Conservation (phyloP, 2,888 invertebrate species). For the Lasioglossum lativentre region DNA sequence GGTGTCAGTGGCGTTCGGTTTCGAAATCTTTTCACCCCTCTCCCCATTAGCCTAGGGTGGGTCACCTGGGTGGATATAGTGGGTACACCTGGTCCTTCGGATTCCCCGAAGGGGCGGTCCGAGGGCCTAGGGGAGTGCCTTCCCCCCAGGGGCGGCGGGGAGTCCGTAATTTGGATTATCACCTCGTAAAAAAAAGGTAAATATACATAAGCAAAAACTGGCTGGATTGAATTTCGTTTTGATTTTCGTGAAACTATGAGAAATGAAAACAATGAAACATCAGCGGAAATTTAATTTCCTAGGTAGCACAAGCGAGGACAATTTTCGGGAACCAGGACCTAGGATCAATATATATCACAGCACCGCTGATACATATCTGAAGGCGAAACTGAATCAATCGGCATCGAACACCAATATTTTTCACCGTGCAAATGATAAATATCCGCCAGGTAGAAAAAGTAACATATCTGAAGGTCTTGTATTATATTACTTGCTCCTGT, state of each 20-base stretch:
- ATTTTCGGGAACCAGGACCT: slow-evolving; percentile 61
- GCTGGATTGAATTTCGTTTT: neutral
- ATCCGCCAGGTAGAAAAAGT: slow-evolving; percentile 56
- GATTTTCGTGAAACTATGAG: neutral
- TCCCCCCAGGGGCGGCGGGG: no score
- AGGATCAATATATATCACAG: slow-evolving; percentile 64
- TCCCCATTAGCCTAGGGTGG: no score
- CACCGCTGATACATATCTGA: slow-evolving; percentile 56
- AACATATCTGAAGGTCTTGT: neutral
- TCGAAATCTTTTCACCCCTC: no score
- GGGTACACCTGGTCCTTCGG: no score
- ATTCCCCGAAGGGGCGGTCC: no score
- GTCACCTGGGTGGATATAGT: no score
- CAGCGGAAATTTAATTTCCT: slow-evolving; percentile 22
- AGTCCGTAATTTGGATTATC: no score
- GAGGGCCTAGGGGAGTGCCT: no score
- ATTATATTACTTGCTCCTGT: neutral
- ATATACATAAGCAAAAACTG: neutral
- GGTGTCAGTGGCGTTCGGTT: no score
- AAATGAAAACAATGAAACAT: neutral
- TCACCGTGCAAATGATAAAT: slow-evolving; percentile 51
- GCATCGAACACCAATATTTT: slow-evolving; percentile 68
- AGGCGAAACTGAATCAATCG: slow-evolving; percentile 72
- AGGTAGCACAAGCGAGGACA: slow-evolving; percentile 52
- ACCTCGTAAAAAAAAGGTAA: no score